Evolutionary conservation across 1,140 invertebrate genomes (phyloP).

Genomic region (Magallana ariakensis): DNA sequence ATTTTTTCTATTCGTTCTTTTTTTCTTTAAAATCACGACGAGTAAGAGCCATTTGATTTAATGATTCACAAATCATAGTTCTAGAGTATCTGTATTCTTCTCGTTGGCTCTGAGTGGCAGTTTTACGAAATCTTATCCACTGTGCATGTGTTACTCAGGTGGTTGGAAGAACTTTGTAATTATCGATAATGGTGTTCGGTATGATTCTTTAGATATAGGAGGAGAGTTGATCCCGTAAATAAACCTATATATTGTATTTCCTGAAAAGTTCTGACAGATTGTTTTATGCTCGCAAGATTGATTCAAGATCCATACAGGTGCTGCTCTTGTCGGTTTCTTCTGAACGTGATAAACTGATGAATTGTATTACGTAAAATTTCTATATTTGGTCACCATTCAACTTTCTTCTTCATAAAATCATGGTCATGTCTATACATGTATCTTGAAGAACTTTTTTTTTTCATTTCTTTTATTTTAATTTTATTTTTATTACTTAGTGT

Average conservation of each 20-base stretch:
- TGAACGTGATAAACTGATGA: no score
- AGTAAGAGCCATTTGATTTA: constrained; percentile 18
- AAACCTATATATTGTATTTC: not conserved
- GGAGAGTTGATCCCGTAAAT: constrained; percentile 19
- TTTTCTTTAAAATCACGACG: constrained; percentile 1
- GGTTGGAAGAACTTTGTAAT: not conserved
- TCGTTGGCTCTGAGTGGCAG: not conserved
- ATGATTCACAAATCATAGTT: constrained; percentile 32
- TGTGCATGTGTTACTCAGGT: constrained; percentile 31
- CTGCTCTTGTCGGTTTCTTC: no score
- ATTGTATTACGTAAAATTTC: no score
- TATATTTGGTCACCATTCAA: no score
- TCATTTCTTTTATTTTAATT: no score
- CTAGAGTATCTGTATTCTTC: not conserved
- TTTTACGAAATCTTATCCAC: constrained; percentile 16
- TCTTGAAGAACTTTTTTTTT: no score
- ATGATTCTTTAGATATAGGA: not conserved
- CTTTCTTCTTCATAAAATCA: no score
- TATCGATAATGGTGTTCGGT: constrained; percentile 29
- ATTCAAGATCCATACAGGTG: not conserved
- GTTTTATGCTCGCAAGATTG: not conserved
- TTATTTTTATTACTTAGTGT: no score
- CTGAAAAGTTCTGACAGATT: not conserved
- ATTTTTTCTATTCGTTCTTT: not conserved
- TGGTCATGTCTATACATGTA: no score